Conservation (phyloP, 30 jellyfish, hydroid and myxozoan species). For the Chrysaora quinquecirrha region DNA sequence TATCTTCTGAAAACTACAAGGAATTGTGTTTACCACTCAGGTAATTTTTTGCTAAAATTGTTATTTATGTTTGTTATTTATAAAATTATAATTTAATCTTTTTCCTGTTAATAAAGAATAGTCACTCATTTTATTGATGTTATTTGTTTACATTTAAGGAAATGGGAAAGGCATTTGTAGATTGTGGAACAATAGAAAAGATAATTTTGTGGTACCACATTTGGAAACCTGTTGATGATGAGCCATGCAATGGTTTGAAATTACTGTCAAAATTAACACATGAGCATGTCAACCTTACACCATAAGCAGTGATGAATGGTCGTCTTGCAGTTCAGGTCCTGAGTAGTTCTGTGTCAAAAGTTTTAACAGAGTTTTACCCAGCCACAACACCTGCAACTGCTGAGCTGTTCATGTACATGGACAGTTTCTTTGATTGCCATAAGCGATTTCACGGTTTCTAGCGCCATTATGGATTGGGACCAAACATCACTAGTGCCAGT, state of each 20-base stretch:
- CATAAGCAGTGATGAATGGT: conserved; percentile 26
- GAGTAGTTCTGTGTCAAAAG: conserved; percentile 31
- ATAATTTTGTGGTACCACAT: neutral
- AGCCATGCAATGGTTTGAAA: neutral
- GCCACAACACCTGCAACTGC: neutral
- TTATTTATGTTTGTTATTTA: too few relatives aligned
- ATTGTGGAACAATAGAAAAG: neutral
- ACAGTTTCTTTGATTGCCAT: too few relatives aligned
- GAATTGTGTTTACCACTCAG: too few relatives aligned
- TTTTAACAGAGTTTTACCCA: neutral
- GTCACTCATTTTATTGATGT: too few relatives aligned
- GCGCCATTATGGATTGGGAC: too few relatives aligned
- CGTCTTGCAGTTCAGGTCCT: conserved; percentile 58
- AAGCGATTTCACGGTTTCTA: too few relatives aligned
- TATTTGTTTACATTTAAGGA: neutral
- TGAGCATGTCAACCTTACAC: conserved; percentile 40
- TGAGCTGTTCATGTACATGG: neutral
- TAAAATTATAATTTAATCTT: too few relatives aligned
- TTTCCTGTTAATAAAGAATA: too few relatives aligned
- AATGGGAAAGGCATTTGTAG: neutral
- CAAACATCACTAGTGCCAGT: too few relatives aligned
- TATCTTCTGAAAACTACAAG: conserved; percentile 35
- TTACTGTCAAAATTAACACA: conserved; percentile 23
- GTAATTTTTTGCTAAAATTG: too few relatives aligned
- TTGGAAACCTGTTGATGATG: neutral